phyloP scores from a whole-genome alignment of 2,888 invertebrate genomes.

The Archips xylosteana region DNA sequence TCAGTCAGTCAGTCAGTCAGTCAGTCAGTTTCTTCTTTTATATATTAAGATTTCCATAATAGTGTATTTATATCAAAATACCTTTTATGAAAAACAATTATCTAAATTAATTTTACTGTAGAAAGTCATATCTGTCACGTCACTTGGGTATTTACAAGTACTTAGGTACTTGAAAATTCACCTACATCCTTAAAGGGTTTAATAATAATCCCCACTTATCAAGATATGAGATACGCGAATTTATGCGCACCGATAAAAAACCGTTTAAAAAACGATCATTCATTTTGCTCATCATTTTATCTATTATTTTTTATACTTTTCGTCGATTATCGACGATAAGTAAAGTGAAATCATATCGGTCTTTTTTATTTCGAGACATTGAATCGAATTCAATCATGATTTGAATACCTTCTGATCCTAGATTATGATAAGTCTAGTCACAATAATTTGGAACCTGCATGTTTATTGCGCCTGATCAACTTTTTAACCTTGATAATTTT shows the following conservation, averaged over 20 bases:
- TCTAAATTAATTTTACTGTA: not conserved
- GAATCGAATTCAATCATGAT: not conserved
- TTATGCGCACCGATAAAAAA: constrained; percentile 44
- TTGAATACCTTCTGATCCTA: not conserved
- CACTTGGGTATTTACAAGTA: constrained; percentile 15
- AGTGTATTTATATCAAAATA: too few relatives aligned
- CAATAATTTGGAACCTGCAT: constrained; percentile 1
- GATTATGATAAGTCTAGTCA: not conserved
- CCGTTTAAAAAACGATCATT: constrained; percentile 70
- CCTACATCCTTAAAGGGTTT: constrained; percentile 19
- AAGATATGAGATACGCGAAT: constrained; percentile 16
- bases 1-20: too few relatives aligned
- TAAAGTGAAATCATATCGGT: not conserved
- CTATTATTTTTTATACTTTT: constrained; percentile 13
- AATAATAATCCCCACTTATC: constrained; percentile 9
- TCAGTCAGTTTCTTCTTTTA: too few relatives aligned
- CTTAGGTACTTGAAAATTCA: not conserved
- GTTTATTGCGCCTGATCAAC: not conserved
- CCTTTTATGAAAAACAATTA: not conserved
- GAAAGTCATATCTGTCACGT: constrained; percentile 7
- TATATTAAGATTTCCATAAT: too few relatives aligned
- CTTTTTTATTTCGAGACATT: not conserved
- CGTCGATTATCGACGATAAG: constrained; percentile 4
- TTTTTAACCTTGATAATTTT: not conserved
- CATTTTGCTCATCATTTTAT: constrained; percentile 51